Evolutionary conservation across 2,113 vertebrate species (phyloP), one percentile per base, ranked within the genome.

Genomic region (Cyanoramphus novaezelandiae): DNA sequence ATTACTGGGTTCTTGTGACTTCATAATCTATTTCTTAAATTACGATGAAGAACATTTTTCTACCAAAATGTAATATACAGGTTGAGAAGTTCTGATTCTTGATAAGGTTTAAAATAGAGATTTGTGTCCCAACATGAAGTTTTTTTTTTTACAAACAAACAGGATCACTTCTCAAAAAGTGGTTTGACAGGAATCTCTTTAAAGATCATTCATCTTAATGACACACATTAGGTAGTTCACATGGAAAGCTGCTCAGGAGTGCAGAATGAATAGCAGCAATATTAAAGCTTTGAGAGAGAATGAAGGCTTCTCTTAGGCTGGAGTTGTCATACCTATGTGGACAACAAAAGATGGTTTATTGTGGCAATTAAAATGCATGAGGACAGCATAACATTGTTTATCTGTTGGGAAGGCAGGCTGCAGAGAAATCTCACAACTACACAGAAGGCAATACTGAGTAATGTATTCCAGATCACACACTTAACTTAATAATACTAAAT

Each of bases 391-490:
- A 59, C 3, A 39, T 86, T 79, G 8, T 80, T 87, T 57, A 70
- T 82, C 75, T 81, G 13, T 53, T 86, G 72, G 46, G 31, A 96
- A 86, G 63, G 33, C 10, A 88, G 20, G 9, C 21, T 41, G 55
- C 24, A 92, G 35, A 62, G 33, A 68, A 93, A 84, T 64, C 35
- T 86, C 33, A 44, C 46, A 90, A 46, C 47, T 86, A 31, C 29
- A 44, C 3, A 37, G 18, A 83, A 81, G 57, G 6, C 18, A 59
- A 57, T 50, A 27, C 59, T 43, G 60, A 46, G 21, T 93, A 93
- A 95, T 81, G 10, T 75, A 95, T 95, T 96, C 85, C 59, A 86
- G 79, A 74, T 93, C 91, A 91, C 86, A 86, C 49, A 15, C 35
- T 70, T 88, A 35, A 70, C 39, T n/a, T 19, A 83, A 55, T 68